Conservation (phyloP, 2,113 vertebrate genomes). For the Archocentrus centrarchus region DNA sequence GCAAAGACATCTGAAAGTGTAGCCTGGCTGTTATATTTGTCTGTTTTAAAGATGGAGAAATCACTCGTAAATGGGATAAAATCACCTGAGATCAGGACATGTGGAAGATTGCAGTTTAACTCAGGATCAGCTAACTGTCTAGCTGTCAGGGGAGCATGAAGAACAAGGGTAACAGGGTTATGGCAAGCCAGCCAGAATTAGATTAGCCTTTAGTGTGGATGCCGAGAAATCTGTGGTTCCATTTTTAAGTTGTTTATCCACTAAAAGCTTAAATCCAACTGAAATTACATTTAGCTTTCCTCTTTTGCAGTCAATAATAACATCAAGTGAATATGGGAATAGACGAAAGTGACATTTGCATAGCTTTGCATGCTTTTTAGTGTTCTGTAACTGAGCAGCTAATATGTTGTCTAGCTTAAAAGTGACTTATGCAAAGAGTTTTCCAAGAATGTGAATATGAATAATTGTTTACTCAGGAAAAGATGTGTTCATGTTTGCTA, state of each 20-base stretch:
- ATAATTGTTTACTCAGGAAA: constrained; percentile 4
- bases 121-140: neutral
- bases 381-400: constrained; percentile 1
- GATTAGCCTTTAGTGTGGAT: neutral
- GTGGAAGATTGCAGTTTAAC: neutral
- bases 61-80: neutral
- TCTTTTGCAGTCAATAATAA: neutral
- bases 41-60: neutral
- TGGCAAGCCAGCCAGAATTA: neutral
- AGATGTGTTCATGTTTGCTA: neutral
- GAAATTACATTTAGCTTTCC: neutral
- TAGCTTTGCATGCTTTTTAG: constrained; percentile 10
- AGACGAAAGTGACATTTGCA: neutral
- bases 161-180: neutral
- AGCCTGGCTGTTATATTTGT: neutral
- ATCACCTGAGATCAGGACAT: neutral
- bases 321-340: neutral
- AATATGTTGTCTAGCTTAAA: neutral
- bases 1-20: neutral
- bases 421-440: neutral
- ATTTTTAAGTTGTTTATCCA: neutral
- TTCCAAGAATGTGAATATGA: neutral
- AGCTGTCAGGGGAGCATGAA: neutral
- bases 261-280: neutral
- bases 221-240: neutral